phyloP scores from a whole-genome alignment of 2,113 vertebrate species.

The Psettodes erumei region DNA sequence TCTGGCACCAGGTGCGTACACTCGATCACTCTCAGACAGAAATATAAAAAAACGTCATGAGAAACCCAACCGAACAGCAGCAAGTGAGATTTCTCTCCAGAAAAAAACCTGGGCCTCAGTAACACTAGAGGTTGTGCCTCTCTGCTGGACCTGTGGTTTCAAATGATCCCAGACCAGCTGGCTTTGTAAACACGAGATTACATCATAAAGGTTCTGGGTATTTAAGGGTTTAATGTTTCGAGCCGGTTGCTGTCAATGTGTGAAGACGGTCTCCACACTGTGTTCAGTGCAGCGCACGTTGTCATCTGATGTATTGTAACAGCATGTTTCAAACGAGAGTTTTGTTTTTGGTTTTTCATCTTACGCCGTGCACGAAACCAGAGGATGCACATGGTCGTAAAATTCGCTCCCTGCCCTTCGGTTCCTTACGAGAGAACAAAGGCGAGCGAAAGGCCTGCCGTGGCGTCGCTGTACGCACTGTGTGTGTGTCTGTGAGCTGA shows the following conservation, averaged over 20 bases:
- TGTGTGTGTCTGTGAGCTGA: slow-evolving; percentile 44
- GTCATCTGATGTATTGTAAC: neutral
- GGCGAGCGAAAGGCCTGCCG: slow-evolving; percentile 2
- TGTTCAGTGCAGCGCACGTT: slow-evolving; percentile 5
- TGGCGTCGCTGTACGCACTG: neutral
- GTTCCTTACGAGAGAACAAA: slow-evolving; percentile 54
- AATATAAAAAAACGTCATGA: neutral
- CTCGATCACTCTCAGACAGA: neutral
- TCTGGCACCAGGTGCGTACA: neutral
- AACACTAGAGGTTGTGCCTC: neutral
- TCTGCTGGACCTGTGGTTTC: slow-evolving; percentile 1
- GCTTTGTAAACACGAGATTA: slow-evolving; percentile 22
- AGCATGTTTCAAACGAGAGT: neutral
- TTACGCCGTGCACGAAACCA: slow-evolving; percentile 17
- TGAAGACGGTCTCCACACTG: neutral
- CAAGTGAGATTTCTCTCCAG: neutral
- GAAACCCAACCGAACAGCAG: neutral
- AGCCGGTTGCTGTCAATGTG: slow-evolving; percentile 28
- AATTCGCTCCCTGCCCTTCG: slow-evolving; percentile 26
- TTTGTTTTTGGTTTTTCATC: neutral
- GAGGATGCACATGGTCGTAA: slow-evolving; percentile 47
- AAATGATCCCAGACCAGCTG: slow-evolving; percentile 44
- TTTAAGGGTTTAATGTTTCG: slow-evolving; percentile 24
- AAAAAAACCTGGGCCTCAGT: neutral
- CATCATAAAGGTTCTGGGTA: slow-evolving; percentile 32